A percentile compares a stretch with the other conserved stretches of the same genome.
phyloP scores from a whole-genome alignment of 2,113 vertebrate genomes.

The Proterorhinus semilunaris region DNA sequence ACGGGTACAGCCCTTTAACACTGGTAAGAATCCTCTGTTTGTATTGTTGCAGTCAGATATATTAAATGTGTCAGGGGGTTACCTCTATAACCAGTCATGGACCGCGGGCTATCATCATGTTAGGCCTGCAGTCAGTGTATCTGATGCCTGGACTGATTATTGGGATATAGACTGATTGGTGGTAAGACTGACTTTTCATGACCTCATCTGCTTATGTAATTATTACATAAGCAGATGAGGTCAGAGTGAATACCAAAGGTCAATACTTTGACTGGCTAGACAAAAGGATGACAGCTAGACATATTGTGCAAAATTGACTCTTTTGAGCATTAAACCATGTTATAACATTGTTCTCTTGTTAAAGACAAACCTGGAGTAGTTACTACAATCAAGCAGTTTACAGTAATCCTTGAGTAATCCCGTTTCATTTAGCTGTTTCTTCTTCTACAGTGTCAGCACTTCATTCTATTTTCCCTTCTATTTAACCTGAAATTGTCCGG shows the following conservation, averaged over 20 bases:
- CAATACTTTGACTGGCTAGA: constrained; percentile 26
- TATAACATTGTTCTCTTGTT: no score
- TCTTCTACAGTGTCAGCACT: no score
- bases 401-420: no score
- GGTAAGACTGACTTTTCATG: constrained; percentile 15
- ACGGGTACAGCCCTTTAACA: no score
- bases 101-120: not conserved
- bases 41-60: no score
- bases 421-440: no score
- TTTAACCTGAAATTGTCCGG: no score
- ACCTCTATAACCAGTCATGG: not conserved
- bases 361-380: no score
- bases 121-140: not conserved
- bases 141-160: constrained; percentile 5
- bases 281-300: constrained; percentile 20
- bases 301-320: not conserved
- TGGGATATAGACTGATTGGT: not conserved
- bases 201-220: constrained; percentile 14
- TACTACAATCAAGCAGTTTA: no score
- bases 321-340: no score
- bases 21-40: no score
- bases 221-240: constrained; percentile 22
- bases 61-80: not conserved
- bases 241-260: constrained; percentile 17
- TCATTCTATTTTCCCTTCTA: no score